These are phyloP conservation scores for Matsumurasca onukii DNA, from an alignment of 1,140 invertebrate species.

Conservation along the genomic window DNA sequence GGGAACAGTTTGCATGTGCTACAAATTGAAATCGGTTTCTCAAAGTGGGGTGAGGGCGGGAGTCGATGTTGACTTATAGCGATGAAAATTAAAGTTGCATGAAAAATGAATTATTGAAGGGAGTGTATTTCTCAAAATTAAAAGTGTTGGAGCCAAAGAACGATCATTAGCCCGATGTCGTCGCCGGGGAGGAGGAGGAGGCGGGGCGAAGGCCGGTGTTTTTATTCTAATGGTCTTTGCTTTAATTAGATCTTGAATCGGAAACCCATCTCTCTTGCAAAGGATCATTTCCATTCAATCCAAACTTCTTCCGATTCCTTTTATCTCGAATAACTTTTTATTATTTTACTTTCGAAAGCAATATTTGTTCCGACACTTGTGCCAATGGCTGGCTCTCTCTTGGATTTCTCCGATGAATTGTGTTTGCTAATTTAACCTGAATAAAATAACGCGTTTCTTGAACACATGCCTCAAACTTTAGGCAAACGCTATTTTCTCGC, in stretches of 20 bases:
- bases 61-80: slow-evolving; percentile 21
- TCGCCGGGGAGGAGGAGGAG: too few species aligned
- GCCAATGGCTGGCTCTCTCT: too few species aligned
- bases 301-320: neutral
- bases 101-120: slow-evolving; percentile 27
- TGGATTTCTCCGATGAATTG: neutral
- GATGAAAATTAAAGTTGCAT: slow-evolving; percentile 26
- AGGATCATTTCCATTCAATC: neutral
- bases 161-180: slow-evolving; percentile 4
- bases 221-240: slow-evolving; percentile 17
- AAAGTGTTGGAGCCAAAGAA: slow-evolving; percentile 12
- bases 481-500: too few species aligned
- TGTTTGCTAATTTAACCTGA: neutral
- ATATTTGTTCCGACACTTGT: too few species aligned
- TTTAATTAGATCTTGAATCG: slow-evolving; percentile 21
- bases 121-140: slow-evolving; percentile 26
- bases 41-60: neutral
- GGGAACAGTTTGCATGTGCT: slow-evolving; percentile 1
- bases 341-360: neutral
- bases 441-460: too few species aligned
- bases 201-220: neutral
- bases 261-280: slow-evolving; percentile 12
- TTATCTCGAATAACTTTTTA: neutral
- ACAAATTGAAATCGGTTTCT: slow-evolving; percentile 25
- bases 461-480: too few species aligned